Evolutionary conservation across 1,140 invertebrate genomes (phyloP).

Genomic region (Zaprionus tsacasi): DNA sequence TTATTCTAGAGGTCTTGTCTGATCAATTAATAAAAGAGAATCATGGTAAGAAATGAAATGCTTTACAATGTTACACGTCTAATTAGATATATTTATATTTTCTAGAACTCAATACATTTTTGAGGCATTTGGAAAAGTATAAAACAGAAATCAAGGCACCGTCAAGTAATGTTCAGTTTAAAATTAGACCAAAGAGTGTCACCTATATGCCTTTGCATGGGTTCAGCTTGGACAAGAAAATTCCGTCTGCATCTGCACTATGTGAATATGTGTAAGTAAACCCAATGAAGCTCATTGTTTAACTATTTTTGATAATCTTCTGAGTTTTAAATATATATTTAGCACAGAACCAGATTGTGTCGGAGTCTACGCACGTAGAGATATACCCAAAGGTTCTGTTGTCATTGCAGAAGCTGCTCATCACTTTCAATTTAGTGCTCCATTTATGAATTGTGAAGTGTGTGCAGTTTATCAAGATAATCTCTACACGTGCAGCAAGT

Average conservation of each 20-base stretch:
- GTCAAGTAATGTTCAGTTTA: slow-evolving; percentile 27
- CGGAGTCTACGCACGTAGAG: slow-evolving; percentile 3
- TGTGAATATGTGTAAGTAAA: slow-evolving; percentile 41
- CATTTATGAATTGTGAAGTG: slow-evolving; percentile 50
- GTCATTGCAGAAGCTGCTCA: slow-evolving; percentile 20
- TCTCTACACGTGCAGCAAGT: slow-evolving; percentile 49
- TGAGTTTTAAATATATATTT: background rate
- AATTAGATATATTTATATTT: background rate
- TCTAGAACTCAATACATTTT: slow-evolving; percentile 18
- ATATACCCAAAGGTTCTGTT: slow-evolving; percentile 35
- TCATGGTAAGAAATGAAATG: background rate
- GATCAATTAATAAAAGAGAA: background rate
- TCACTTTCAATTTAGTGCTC: slow-evolving; percentile 42
- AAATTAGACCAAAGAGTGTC: background rate
- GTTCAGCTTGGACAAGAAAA: slow-evolving; percentile 11
- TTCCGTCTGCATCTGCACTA: slow-evolving; percentile 29
- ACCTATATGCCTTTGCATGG: slow-evolving; percentile 10
- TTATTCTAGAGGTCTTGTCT: background rate
- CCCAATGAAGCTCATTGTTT: background rate
- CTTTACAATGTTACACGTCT: background rate
- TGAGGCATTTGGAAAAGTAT: slow-evolving; percentile 27
- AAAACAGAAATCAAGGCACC: slow-evolving; percentile 33
- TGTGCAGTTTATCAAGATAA: slow-evolving; percentile 46
- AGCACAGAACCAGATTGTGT: background rate
- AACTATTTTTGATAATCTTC: background rate